Percentiles rank a stretch among this genome's conserved stretches.
These are phyloP conservation scores for Caenorhabditis remanei DNA, from an alignment of 1,140 invertebrate species.

Conservation along the genomic window DNA sequence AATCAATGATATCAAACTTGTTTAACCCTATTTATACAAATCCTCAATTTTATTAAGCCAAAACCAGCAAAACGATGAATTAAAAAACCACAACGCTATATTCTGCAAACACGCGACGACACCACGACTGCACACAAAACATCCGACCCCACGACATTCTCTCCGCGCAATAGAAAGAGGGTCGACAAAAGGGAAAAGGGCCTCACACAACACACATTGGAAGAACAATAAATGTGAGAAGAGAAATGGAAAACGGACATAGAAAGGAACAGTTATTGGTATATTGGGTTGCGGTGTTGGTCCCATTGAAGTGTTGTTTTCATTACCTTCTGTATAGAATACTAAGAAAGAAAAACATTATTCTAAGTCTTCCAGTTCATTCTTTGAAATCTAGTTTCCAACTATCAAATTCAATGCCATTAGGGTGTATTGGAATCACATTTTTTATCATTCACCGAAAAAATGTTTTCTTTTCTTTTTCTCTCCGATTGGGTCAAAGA, in stretches of 20 bases:
- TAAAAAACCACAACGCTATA: not conserved
- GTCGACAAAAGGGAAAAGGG: not conserved
- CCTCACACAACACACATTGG: not conserved
- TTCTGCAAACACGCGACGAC: slow-evolving; percentile 40
- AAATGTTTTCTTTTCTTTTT: too few species aligned
- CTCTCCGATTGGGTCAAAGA: too few species aligned
- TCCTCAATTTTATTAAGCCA: not conserved
- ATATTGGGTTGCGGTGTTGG: slow-evolving; percentile 5
- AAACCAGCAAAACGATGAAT: not conserved
- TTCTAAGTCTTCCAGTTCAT: not conserved
- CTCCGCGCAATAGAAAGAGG: not conserved
- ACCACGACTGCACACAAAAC: slow-evolving; percentile 18
- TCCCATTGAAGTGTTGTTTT: not conserved
- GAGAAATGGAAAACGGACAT: not conserved
- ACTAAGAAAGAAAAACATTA: not conserved
- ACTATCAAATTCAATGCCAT: too few species aligned
- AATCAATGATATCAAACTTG: too few species aligned
- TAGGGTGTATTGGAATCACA: too few species aligned
- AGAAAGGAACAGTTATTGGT: slow-evolving; percentile 1
- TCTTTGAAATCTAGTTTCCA: too few species aligned
- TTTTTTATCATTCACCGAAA: too few species aligned
- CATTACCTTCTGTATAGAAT: not conserved
- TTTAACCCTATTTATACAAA: not conserved
- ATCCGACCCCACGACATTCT: not conserved
- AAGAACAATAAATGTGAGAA: slow-evolving; percentile 11